Base-by-base conservation (phyloP, 2,113 vertebrate genomes). In the Sorex fumeus region DNA sequence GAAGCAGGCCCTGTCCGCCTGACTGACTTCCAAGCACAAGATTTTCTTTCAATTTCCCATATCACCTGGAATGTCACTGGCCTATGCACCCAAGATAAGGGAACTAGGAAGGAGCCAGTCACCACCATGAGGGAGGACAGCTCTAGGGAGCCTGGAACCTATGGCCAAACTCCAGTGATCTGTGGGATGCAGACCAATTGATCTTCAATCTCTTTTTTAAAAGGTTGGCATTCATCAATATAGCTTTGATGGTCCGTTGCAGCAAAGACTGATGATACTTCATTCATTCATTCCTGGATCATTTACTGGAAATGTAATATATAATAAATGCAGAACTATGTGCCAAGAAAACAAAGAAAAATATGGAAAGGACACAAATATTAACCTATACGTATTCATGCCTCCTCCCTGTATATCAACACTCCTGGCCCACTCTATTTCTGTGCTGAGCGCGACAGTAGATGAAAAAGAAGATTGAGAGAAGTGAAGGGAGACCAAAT, bases 241-340 rank as follows among this genome's bases (percentile, higher is more conserved):
- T 47, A 66, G 67, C 6, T 93, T 75, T 84, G 13, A 70, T 36
- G 70, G 34, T 21, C 69, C 2, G 3, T 16, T 69, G n/a, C 4
- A 67, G 19, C 67, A 82, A 90, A 85, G 32, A 8, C 60, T 67
- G 76, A 43, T 40, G 53, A 83, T 67, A 28, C 91, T 70, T 90
- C 43, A n/a, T 74, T 75, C 28, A 92, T 75, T 90, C 50, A n/a
- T 75, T 75, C 74, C 60, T 45, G n/a, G 8, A 34, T 72, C 43
- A 80, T 76, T 90, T 90, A 67, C 64, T 84, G 50, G 79, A 94
- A 91, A 87, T 8, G 16, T 43, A 21, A 43, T 70, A 45, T 28
- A 27, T 83, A 60, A 27, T 84, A 84, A 90, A 34, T 72, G 32
- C 74, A 72, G 67, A n/a, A 50, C n/a, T 30, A 60, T 40, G 40